These are phyloP conservation scores for Nansenia antarctica DNA, from an alignment of 2,113 vertebrate species.

Conservation along the genomic window DNA sequence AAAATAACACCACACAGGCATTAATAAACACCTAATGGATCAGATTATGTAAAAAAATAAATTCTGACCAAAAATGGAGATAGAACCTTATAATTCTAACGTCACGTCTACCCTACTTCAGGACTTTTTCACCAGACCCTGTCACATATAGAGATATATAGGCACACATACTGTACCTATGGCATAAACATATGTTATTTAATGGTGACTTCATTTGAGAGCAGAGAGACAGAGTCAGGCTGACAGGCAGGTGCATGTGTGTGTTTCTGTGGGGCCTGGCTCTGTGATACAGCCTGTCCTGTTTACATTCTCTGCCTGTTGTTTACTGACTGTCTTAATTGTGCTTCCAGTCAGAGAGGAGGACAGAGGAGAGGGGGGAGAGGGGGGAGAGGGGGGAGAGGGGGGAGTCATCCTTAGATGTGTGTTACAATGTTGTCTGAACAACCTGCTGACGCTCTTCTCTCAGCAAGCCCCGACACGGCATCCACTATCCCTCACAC, in stretches of 20 bases:
- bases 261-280: background rate
- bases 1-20: too few species aligned
- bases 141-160: too few species aligned
- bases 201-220: too few species aligned
- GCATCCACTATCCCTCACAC: background rate
- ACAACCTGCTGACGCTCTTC: conserved; percentile 15
- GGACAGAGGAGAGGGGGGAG: background rate
- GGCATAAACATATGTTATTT: too few species aligned
- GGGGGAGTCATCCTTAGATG: conserved; percentile 8
- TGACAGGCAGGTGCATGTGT: conserved; percentile 14
- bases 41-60: too few species aligned
- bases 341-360: conserved; percentile 30
- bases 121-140: too few species aligned
- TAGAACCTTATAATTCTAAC: too few species aligned
- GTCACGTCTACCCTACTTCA: too few species aligned
- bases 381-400: conserved; percentile 14
- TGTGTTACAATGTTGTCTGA: background rate
- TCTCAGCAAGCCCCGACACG: conserved; percentile 20
- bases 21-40: too few species aligned
- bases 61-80: too few species aligned
- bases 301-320: conserved; percentile 24
- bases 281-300: conserved; percentile 11
- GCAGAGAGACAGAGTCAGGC: background rate
- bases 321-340: conserved; percentile 37
- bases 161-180: too few species aligned